These are phyloP conservation scores for Drosophila malerkotliana DNA, from an alignment of 1,140 invertebrate genomes.

Conservation along the genomic window DNA sequence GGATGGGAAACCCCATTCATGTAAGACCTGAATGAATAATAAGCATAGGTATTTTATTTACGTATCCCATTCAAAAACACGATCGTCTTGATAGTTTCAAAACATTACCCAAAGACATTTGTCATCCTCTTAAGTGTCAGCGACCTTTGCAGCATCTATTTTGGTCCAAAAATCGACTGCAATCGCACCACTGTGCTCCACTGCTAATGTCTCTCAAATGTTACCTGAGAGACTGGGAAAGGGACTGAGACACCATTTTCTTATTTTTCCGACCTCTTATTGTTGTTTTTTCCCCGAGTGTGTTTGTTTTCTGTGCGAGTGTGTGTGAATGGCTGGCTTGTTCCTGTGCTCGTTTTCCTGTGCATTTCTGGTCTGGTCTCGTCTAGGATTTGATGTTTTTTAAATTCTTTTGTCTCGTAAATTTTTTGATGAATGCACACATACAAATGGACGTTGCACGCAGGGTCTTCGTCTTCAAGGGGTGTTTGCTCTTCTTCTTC, in stretches of 20 bases:
- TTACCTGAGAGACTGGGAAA: constrained; percentile 51
- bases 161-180: background rate
- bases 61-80: background rate
- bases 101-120: background rate
- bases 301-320: constrained; percentile 40
- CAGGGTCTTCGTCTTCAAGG: constrained; percentile 39
- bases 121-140: constrained; percentile 26
- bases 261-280: constrained; percentile 39
- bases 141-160: constrained; percentile 38
- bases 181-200: constrained; percentile 42
- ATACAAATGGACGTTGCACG: constrained; percentile 14
- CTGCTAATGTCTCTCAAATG: constrained; percentile 69
- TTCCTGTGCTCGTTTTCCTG: constrained; percentile 59
- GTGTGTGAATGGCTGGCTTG: constrained; percentile 42
- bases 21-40: background rate
- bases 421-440: constrained; percentile 57
- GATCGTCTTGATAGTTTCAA: background rate
- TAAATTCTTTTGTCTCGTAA: constrained; percentile 73
- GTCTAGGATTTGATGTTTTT: constrained; percentile 73
- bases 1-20: background rate
- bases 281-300: constrained; percentile 25
- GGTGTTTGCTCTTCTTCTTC: constrained; percentile 38
- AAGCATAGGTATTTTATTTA: background rate
- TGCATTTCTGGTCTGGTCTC: constrained; percentile 58
- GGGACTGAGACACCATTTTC: constrained; percentile 71